Evolutionary conservation across 2,797 vertebrate species (phyloP).

Genomic region (Sebastes diploproa): DNA sequence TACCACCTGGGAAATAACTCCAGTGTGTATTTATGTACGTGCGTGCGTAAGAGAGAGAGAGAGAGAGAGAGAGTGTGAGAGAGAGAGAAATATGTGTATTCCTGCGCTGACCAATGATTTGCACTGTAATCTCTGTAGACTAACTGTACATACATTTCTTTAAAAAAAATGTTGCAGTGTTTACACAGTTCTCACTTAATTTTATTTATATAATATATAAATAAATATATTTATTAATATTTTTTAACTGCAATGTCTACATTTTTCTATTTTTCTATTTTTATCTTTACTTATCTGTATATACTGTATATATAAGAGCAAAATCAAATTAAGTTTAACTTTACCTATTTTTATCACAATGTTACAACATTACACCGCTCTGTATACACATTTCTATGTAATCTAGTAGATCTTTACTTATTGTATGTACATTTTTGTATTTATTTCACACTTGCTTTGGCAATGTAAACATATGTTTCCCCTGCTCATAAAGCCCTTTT

Average conservation of each 20-base stretch:
- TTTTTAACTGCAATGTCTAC: not conserved
- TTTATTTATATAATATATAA: no score
- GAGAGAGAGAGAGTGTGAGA: not conserved
- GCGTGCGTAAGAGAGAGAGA: not conserved
- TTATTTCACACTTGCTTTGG: no score
- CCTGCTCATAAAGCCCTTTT: no score
- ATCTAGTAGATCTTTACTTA: no score
- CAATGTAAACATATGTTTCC: no score
- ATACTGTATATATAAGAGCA: not conserved
- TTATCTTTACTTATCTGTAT: not conserved
- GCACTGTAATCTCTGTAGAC: not conserved
- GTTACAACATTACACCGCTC: accelerated
- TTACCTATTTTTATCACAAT: no score
- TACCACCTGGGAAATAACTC: conserved; percentile 51
- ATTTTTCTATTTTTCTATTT: not conserved
- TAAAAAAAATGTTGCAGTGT: no score
- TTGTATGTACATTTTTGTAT: no score
- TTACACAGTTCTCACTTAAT: no score
- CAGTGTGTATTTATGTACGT: not conserved
- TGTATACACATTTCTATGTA: no score
- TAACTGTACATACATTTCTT: not conserved
- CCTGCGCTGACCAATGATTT: not conserved
- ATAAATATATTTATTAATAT: no score
- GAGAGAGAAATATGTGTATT: not conserved
- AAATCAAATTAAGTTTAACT: not conserved